Conservation (phyloP, 2,797 vertebrate species). For the Huso huso region DNA sequence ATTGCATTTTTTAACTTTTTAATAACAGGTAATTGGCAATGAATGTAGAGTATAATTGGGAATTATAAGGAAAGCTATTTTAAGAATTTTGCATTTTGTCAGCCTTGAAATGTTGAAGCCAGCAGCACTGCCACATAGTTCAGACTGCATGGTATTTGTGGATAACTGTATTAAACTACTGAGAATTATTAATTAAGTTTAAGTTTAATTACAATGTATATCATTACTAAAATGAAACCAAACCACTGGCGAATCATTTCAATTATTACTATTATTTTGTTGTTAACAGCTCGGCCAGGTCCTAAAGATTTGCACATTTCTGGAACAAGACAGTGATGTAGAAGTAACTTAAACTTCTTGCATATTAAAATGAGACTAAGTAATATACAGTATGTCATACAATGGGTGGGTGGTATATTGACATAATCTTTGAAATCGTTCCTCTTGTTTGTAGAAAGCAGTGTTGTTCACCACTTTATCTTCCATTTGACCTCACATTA, state of each 20-base stretch:
- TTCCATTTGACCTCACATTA: neutral
- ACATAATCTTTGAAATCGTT: neutral
- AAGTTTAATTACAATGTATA: constrained; percentile 26
- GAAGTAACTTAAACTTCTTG: neutral
- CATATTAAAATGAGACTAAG: neutral
- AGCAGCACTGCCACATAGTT: constrained; percentile 24
- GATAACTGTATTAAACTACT: constrained; percentile 11
- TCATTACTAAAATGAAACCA: constrained; percentile 40
- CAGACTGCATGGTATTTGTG: constrained; percentile 15
- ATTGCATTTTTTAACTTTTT: too few relatives aligned
- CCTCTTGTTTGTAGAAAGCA: neutral
- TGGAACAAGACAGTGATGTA: neutral
- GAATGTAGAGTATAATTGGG: too few relatives aligned
- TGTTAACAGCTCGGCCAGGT: constrained; percentile 2
- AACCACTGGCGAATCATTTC: constrained; percentile 37
- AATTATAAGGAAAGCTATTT: constrained; percentile 18
- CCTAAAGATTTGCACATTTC: constrained; percentile 24
- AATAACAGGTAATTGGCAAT: too few relatives aligned
- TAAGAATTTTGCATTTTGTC: constrained; percentile 38
- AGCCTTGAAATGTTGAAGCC: constrained; percentile 41
- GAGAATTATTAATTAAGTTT: constrained; percentile 25
- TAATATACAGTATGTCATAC: neutral
- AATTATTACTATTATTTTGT: too few relatives aligned
- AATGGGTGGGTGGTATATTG: neutral
- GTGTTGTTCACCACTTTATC: neutral